Evolutionary conservation across 2,113 vertebrate species (phyloP).

Genomic region (Henicopernis longicauda): DNA sequence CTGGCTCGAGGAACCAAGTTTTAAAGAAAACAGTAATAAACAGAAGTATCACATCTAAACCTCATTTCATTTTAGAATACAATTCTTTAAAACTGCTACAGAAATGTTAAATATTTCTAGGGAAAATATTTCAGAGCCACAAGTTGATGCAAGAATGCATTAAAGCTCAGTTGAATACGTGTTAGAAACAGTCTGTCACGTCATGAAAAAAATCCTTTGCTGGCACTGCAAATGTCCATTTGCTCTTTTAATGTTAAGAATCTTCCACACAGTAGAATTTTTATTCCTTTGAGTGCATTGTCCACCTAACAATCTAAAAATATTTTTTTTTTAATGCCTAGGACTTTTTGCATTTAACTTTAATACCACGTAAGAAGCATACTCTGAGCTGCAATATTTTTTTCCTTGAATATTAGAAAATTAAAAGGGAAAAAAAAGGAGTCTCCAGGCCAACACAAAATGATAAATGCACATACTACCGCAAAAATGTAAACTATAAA

Average conservation of each 20-base stretch:
- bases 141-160: background rate
- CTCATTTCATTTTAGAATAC: background rate
- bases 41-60: background rate
- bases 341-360: background rate
- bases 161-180: background rate
- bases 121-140: background rate
- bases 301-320: background rate
- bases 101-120: background rate
- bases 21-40: background rate
- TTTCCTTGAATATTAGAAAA: background rate
- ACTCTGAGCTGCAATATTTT: background rate
- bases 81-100: background rate
- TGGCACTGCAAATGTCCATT: background rate
- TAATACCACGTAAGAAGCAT: background rate
- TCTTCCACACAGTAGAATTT: background rate
- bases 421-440: background rate
- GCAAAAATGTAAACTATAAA: background rate
- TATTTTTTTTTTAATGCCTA: background rate
- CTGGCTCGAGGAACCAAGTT: background rate
- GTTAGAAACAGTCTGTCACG: background rate
- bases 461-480: background rate
- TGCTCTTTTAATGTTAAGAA: background rate
- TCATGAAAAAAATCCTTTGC: background rate
- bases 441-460: background rate
- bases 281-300: background rate